A percentile compares a stretch with the other conserved stretches of the same genome.
Evolutionary conservation across 2,797 vertebrate genomes (phyloP).

Genomic region (Channa striata): DNA sequence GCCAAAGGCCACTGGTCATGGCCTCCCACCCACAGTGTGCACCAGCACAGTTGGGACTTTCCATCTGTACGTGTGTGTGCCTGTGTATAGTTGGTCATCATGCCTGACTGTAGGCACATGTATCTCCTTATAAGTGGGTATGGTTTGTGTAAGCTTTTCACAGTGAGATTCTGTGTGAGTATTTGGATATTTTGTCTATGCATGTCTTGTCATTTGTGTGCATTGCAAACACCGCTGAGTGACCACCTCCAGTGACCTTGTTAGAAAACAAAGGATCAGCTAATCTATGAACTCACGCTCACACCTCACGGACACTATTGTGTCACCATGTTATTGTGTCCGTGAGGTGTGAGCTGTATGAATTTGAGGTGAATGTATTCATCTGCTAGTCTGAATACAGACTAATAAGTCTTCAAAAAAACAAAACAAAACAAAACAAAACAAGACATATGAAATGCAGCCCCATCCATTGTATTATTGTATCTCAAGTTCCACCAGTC

Average conservation of each 20-base stretch:
- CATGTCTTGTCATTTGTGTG: slow-evolving; percentile 16
- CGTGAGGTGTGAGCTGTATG: too few species aligned
- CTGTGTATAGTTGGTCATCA: background rate
- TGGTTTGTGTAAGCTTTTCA: slow-evolving; percentile 42
- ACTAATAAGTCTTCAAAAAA: too few species aligned
- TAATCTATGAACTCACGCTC: slow-evolving; percentile 6
- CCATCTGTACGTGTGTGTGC: slow-evolving; percentile 22
- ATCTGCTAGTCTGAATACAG: too few species aligned
- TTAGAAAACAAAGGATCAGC: background rate
- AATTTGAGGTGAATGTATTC: too few species aligned
- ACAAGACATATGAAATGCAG: slow-evolving; percentile 37
- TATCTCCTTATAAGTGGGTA: slow-evolving; percentile 42
- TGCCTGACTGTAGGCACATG: slow-evolving; percentile 12
- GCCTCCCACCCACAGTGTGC: slow-evolving; percentile 61
- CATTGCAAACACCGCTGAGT: slow-evolving; percentile 22
- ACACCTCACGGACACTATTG: slow-evolving; percentile 19
- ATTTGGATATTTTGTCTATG: slow-evolving; percentile 6
- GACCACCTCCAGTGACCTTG: slow-evolving; percentile 18
- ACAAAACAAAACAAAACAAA: background rate
- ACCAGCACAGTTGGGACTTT: slow-evolving; percentile 51
- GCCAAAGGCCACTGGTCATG: slow-evolving; percentile 68
- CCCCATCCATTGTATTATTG: slow-evolving; percentile 39
- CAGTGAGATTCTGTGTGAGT: slow-evolving; percentile 27
- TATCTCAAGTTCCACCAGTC: slow-evolving; percentile 49
- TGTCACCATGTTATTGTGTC: too few species aligned